These are phyloP conservation scores for Tenthredo distinguenda DNA, from an alignment of 2,888 invertebrate genomes.

Conservation along the genomic window DNA sequence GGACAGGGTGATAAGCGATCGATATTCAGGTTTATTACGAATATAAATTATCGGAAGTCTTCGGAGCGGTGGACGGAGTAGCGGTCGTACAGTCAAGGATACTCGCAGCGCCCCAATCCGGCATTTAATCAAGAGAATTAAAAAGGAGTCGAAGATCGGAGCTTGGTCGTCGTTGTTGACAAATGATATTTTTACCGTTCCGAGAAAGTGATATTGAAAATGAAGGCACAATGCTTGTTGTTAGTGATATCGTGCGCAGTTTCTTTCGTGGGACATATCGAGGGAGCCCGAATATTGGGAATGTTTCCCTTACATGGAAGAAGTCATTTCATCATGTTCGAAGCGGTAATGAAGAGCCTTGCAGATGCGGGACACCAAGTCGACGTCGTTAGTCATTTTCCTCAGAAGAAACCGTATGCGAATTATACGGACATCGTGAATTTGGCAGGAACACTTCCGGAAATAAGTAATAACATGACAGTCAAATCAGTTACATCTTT, in stretches of 20 bases:
- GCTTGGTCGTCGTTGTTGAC: too few species aligned
- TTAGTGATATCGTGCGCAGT: not conserved
- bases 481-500: slow-evolving; percentile 52
- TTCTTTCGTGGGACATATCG: not conserved
- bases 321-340: slow-evolving; percentile 54
- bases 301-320: slow-evolving; percentile 55
- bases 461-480: slow-evolving; percentile 56
- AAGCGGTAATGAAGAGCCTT: slow-evolving; percentile 62
- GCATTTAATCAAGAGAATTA: too few species aligned
- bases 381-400: slow-evolving; percentile 73
- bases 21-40: not conserved
- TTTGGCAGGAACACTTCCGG: slow-evolving; percentile 54
- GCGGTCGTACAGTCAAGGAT: not conserved
- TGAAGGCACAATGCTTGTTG: not conserved
- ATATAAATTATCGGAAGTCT: not conserved
- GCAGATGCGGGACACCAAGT: slow-evolving; percentile 72
- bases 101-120: too few species aligned
- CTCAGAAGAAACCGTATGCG: slow-evolving; percentile 63
- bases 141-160: too few species aligned
- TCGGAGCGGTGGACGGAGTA: not conserved
- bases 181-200: not conserved
- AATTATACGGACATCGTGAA: slow-evolving; percentile 70
- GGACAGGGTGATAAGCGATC: not conserved
- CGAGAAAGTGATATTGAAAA: not conserved
- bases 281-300: slow-evolving; percentile 53